Evolutionary conservation across 1,140 invertebrate species (phyloP).

Genomic region (Bombus turneri): DNA sequence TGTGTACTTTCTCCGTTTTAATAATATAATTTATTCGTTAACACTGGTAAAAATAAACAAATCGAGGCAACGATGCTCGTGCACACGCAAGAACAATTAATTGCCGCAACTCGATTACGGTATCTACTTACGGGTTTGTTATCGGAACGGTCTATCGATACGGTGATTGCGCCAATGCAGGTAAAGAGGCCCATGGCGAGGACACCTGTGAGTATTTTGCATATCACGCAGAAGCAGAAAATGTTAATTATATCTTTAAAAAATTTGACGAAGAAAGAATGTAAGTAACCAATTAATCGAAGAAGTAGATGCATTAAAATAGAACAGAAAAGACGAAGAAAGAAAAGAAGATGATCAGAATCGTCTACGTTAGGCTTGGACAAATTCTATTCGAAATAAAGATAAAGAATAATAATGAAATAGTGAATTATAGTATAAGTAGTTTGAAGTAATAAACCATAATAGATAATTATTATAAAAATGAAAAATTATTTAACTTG

Average conservation of each 20-base stretch:
- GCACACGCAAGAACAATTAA: background rate
- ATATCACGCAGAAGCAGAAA: background rate
- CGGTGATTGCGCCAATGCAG: conserved; percentile 71
- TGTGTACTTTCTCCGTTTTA: background rate
- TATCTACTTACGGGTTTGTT: conserved; percentile 71
- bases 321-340: no score
- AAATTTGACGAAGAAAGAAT: no score
- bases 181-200: conserved; percentile 69
- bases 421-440: no score
- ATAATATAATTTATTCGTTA: background rate
- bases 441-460: no score
- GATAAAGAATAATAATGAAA: no score
- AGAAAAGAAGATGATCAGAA: no score
- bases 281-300: no score
- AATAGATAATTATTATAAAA: no score
- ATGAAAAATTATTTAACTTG: no score
- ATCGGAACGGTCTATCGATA: conserved; percentile 77
- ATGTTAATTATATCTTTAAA: background rate
- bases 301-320: no score
- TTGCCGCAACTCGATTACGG: background rate
- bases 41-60: background rate
- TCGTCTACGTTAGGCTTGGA: no score
- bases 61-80: background rate
- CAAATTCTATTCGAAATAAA: no score
- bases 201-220: conserved; percentile 60